Percentiles rank a stretch among this genome's conserved stretches.
Conservation (phyloP, 1,140 invertebrate species). For the Hycleus cichorii region DNA sequence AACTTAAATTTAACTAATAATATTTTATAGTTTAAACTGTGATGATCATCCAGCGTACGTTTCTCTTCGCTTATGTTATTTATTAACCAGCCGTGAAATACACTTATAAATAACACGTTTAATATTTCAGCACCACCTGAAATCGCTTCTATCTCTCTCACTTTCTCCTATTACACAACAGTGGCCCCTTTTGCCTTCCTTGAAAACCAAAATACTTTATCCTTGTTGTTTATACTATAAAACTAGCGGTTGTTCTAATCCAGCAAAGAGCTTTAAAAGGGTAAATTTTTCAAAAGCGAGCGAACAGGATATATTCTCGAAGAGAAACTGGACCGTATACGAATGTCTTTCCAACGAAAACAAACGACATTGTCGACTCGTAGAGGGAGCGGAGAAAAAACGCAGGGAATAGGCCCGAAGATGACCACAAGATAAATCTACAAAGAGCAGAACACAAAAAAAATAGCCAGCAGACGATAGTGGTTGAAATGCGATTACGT, state of each 20-base stretch:
- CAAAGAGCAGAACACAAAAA: too few relatives aligned
- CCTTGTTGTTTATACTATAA: too few relatives aligned
- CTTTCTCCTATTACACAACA: too few relatives aligned
- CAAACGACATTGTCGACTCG: slow-evolving; percentile 1
- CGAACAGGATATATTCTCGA: too few relatives aligned
- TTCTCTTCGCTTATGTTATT: slow-evolving; percentile 8
- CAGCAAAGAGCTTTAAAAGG: slow-evolving; percentile 14
- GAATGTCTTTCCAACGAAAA: slow-evolving; percentile 3
- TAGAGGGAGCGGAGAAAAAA: too few relatives aligned
- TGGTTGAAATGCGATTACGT: too few relatives aligned
- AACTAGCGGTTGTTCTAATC: not conserved
- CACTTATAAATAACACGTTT: slow-evolving; percentile 12
- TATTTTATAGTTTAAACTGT: too few relatives aligned
- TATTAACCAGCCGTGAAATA: slow-evolving; percentile 8
- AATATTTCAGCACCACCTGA: slow-evolving; percentile 10
- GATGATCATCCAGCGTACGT: too few relatives aligned
- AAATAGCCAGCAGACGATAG: too few relatives aligned
- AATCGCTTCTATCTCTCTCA: too few relatives aligned
- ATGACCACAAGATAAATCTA: slow-evolving; percentile 9
- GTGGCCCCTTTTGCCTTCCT: not conserved
- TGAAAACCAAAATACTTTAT: not conserved
- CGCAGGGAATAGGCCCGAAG: slow-evolving; percentile 11
- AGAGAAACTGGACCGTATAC: slow-evolving; percentile 1
- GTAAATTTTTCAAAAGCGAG: slow-evolving; percentile 10
- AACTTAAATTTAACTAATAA: too few relatives aligned